Evolutionary conservation across 2,888 invertebrate genomes (phyloP), one percentile per base, ranked within the genome.

Genomic region (Eilema caniola): DNA sequence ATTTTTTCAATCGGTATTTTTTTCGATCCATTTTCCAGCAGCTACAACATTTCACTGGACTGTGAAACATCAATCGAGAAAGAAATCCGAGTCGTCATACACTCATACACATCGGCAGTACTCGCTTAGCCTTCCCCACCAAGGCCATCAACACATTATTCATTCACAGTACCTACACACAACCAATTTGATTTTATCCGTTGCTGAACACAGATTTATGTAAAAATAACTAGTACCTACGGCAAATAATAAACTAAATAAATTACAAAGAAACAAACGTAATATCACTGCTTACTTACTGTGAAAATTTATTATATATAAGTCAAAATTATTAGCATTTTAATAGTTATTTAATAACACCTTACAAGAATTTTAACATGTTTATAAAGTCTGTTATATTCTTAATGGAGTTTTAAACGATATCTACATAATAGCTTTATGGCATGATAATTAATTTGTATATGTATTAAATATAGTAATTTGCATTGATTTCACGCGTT

Each of bases 291-390:
- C 60, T 60, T 60, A 20, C 28, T n/a, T 33, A 31, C 31, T 61
- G 61, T 61, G 28, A 61, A 62, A 62, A 67, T 25, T 37, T 62
- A 37, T 37, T 62, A 60, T 31, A 25, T 64, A 28, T 47, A 64
- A 67, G 71, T 60, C 64, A 74, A 80, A 80, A 80, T 73, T 72
- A 75, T 80, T 70, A 72, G 31, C 70, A 71, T 75, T 75, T 80
- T 70, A 37, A 62, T 69, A 68, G 67, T 37, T 68, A 57, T 66
- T 59, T 73, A 69, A 68, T 74, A 69, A 69, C 65, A 73, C 59
- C 56, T 68, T 63, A 69, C 63, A 71, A 47, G 20, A 62, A 72
- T 71, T 68, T 66, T 68, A 71, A 69, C 61, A 77, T 80, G 74
- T 64, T 71, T 79, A 79, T 79, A 57, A 69, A 71, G 74, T 73